Conservation (phyloP, 2,888 invertebrate species). For the Orchesella flavescens region DNA sequence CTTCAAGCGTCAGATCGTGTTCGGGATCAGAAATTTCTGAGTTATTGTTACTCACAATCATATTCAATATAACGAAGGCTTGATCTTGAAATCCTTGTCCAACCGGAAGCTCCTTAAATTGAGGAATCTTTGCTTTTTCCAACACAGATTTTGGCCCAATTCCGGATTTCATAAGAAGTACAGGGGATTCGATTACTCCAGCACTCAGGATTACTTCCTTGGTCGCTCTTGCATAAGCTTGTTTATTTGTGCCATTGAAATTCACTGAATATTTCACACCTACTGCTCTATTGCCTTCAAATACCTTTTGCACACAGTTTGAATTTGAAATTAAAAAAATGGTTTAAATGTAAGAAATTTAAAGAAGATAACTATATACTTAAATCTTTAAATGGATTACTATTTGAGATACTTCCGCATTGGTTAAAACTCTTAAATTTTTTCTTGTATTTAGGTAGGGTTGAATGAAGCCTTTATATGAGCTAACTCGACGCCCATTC, state of each 20-base stretch:
- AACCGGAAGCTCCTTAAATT: conserved; percentile 8
- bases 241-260: not conserved
- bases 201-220: conserved; percentile 36
- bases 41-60: not conserved
- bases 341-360: no score
- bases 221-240: not conserved
- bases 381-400: no score
- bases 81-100: conserved; percentile 37
- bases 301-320: not conserved
- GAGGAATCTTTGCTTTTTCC: not conserved
- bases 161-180: conserved; percentile 30
- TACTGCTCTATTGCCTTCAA: conserved; percentile 3
- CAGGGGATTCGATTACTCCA: conserved; percentile 25
- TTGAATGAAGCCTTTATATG: conserved; percentile 50
- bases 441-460: conserved; percentile 26
- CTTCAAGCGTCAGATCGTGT: conserved; percentile 12
- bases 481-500: conserved; percentile 47
- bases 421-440: conserved; percentile 39
- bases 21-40: not conserved
- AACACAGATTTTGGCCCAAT: conserved; percentile 31
- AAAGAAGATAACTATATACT: no score
- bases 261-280: conserved; percentile 11
- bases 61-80: not conserved
- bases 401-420: conserved; percentile 38
- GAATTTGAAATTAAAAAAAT: no score